Evolutionary conservation across 2,113 vertebrate species (phyloP).

Genomic region (Vicugna pacos): DNA sequence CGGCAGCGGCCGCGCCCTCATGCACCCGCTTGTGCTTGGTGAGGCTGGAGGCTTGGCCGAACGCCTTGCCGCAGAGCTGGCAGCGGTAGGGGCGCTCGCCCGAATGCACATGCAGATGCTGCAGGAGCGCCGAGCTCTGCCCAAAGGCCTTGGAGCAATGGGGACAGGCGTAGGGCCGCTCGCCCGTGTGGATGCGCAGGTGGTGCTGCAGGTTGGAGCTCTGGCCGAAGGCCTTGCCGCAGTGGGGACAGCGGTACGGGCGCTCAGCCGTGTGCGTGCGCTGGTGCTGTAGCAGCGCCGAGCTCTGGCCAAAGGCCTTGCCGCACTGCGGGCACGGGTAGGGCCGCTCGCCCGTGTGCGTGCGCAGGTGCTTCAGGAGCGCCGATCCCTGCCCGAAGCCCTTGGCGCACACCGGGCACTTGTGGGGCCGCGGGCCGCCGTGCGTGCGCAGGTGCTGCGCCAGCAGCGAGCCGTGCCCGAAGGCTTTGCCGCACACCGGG

Average conservation of each 20-base stretch:
- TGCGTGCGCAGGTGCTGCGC: constrained; percentile 82
- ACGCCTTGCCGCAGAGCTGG: constrained; percentile 82
- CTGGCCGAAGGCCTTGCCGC: constrained; percentile 79
- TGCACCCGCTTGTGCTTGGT: constrained; percentile 82
- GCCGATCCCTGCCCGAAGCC: constrained; percentile 78
- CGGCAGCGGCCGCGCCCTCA: not conserved
- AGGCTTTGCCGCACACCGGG: constrained; percentile 78
- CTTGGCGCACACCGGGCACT: constrained; percentile 79
- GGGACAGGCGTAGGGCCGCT: constrained; percentile 81
- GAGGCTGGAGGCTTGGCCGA: constrained; percentile 82
- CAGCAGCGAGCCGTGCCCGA: constrained; percentile 76
- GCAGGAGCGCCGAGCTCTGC: constrained; percentile 81
- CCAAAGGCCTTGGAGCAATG: constrained; percentile 83
- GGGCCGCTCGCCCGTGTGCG: constrained; percentile 80
- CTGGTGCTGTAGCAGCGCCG: constrained; percentile 79
- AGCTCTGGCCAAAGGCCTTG: constrained; percentile 81
- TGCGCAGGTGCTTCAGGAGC: constrained; percentile 80
- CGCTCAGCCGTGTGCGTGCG: constrained; percentile 83
- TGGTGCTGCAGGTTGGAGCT: constrained; percentile 81
- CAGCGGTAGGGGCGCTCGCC: constrained; percentile 82
- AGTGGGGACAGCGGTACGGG: constrained; percentile 79
- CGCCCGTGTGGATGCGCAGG: constrained; percentile 80
- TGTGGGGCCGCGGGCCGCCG: constrained; percentile 78
- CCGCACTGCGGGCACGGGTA: constrained; percentile 81
- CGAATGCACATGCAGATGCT: constrained; percentile 82